Evolutionary conservation across 2,797 vertebrate species (phyloP), one percentile per base, ranked within the genome.

Genomic region (Carduelis carduelis): DNA sequence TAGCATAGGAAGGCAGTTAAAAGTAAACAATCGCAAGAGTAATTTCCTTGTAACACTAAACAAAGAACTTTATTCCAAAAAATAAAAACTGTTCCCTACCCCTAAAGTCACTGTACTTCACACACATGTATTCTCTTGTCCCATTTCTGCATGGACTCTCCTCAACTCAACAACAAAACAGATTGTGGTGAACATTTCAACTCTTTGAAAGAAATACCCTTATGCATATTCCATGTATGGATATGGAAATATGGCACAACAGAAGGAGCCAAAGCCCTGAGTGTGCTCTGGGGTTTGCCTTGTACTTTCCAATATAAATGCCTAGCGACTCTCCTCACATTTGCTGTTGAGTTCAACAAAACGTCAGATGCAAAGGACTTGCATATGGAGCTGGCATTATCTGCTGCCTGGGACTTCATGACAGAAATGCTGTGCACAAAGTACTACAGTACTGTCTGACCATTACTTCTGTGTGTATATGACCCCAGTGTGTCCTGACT

Each of bases 11-110:
- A 66, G 14, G n/a, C 24, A 87, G 49, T 24, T 84, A 26, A 91
- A 94, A 94, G 72, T 43, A 90, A 91, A 86, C 56, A 90, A 76
- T 30, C n/a, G 60, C 20, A 65, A 41, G 23, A 79, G 34, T 60
- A 0, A 44, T 74, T 52, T 74, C 55, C 35, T 79, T 84, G 12
- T 52, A 94, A 72, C 37, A 35, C 27, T 70, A 53, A 79, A 70
- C 53, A 89, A 84, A 90, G 8, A 83, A 64, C 5, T 82, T 89
- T 47, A 80, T 74, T 85, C 22, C 35, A 85, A n/a, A 50, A 90
- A 55, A 47, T 39, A 80, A 66, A 85, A 65, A 35, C 3, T 43
- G 35, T 28, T 84, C 14, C 34, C 55, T 24, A 49, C 22, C 44
- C 34, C 56, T 84, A 83, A 70, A 83, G 30, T 59, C 65, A 43